Conservation (phyloP, 2,113 vertebrate species). For the Phodopus roborovskii region DNA sequence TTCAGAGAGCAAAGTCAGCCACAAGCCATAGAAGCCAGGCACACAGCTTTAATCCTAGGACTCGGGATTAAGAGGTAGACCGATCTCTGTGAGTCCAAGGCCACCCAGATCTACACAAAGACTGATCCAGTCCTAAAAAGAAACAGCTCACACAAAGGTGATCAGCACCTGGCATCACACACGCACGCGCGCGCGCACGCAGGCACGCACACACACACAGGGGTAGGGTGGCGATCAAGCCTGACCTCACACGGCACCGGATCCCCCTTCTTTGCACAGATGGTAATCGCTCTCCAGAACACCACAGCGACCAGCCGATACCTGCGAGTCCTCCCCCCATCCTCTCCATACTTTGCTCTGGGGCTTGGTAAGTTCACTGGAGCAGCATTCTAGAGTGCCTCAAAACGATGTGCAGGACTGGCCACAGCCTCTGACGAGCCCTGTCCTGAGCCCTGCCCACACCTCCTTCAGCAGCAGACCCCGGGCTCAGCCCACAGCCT, state of each 20-base stretch:
- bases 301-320: constrained; percentile 90
- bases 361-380: constrained; percentile 89
- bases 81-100: no score
- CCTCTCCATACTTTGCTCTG: constrained; percentile 89
- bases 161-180: no score
- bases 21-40: no score
- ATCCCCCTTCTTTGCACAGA: constrained; percentile 82
- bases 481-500: rapidly evolving
- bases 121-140: no score
- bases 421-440: rapidly evolving
- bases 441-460: background rate
- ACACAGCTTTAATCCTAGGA: no score
- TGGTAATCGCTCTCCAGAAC: constrained; percentile 91
- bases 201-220: background rate
- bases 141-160: no score
- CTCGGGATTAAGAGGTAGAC: no score
- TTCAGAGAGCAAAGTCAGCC: no score
- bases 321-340: constrained; percentile 92
- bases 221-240: no score
- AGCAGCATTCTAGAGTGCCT: rapidly evolving
- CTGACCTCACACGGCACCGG: rapidly evolving
- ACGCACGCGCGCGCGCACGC: no score
- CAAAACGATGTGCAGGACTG: rapidly evolving
- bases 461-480: background rate
- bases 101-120: no score